Conservation (phyloP, 2,888 invertebrate species). For the Lepidocyrtinus sp. region DNA sequence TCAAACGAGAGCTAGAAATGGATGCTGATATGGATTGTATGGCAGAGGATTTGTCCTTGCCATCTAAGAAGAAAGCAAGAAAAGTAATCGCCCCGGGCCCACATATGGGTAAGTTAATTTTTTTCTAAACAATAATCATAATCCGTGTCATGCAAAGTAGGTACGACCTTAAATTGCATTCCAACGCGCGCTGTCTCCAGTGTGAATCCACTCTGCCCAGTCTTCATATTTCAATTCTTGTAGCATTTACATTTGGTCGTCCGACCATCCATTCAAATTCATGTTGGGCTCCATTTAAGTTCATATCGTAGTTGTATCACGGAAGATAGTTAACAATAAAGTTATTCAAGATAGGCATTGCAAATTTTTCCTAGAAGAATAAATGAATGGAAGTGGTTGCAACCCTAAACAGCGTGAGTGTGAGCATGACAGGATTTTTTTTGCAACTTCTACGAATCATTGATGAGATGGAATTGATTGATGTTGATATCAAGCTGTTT, state of each 20-base stretch:
- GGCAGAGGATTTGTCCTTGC: conserved; percentile 69
- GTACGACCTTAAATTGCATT: background rate
- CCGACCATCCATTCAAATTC: background rate
- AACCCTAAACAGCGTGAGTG: too few relatives aligned
- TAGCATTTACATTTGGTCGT: background rate
- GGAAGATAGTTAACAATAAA: conserved; percentile 7
- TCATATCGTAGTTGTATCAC: conserved; percentile 8
- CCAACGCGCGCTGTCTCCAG: background rate
- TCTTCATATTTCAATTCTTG: background rate
- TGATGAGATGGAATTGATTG: conserved; percentile 29
- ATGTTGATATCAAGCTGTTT: background rate
- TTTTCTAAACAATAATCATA: background rate
- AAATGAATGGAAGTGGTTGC: conserved; percentile 5
- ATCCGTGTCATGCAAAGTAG: conserved; percentile 22
- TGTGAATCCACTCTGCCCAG: background rate
- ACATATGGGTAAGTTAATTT: conserved; percentile 44
- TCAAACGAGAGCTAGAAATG: conserved; percentile 59
- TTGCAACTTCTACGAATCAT: background rate
- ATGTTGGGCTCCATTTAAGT: background rate
- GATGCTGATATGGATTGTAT: conserved; percentile 61
- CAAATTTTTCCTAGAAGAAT: too few relatives aligned
- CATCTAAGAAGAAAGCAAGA: conserved; percentile 66
- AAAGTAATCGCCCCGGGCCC: conserved; percentile 43
- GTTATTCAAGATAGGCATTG: background rate
- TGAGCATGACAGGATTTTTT: conserved; percentile 2